phyloP scores from a whole-genome alignment of 2,888 invertebrate genomes.

The Amblyjoppa proteus region DNA sequence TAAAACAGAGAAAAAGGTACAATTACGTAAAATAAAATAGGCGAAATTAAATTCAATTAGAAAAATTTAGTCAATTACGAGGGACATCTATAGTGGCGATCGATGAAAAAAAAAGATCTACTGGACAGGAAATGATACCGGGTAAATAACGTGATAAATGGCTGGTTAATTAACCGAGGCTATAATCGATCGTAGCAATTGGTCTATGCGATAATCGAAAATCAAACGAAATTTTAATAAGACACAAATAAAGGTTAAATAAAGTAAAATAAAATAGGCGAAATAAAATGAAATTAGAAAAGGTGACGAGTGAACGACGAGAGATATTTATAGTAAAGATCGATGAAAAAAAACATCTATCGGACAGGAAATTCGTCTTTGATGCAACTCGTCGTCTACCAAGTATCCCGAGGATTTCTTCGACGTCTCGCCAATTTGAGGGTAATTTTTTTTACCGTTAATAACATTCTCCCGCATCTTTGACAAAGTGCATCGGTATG shows the following conservation, averaged over 20 bases:
- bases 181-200: background rate
- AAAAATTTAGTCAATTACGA: too few relatives aligned
- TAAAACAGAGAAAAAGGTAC: background rate
- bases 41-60: too few relatives aligned
- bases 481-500: constrained; percentile 64
- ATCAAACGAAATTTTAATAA: background rate
- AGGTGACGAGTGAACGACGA: too few relatives aligned
- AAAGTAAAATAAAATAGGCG: background rate
- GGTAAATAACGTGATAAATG: too few relatives aligned
- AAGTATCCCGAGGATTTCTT: background rate
- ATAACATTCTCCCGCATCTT: constrained; percentile 56
- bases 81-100: too few relatives aligned
- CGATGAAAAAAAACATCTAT: background rate
- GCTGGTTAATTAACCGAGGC: too few relatives aligned
- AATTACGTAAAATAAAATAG: too few relatives aligned
- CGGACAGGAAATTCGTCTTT: background rate
- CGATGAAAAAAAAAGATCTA: too few relatives aligned
- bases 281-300: background rate
- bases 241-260: background rate
- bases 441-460: constrained; percentile 58
- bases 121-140: too few relatives aligned
- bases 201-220: background rate
- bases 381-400: background rate
- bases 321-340: background rate
- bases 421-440: constrained; percentile 9